These are phyloP conservation scores for Podiceps cristatus DNA, from an alignment of 2,113 vertebrate genomes.

Conservation along the genomic window DNA sequence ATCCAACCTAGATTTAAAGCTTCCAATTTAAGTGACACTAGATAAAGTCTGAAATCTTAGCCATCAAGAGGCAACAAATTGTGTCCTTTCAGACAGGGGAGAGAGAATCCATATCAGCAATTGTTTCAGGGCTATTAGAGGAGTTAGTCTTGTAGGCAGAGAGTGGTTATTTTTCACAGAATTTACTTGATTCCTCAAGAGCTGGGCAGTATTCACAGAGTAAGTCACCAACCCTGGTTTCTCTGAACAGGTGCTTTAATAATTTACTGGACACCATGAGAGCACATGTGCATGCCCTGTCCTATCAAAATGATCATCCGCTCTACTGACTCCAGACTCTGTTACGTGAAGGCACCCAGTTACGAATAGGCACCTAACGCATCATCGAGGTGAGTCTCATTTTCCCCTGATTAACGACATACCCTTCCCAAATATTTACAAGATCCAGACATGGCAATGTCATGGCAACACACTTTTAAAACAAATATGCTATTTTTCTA, in stretches of 20 bases:
- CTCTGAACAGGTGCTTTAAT: neutral
- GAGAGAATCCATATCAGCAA: rapidly evolving
- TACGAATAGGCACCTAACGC: neutral
- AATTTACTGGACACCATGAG: neutral
- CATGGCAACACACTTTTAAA: neutral
- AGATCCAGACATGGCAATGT: neutral
- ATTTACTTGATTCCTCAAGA: neutral
- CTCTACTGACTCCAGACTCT: neutral
- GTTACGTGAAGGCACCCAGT: neutral
- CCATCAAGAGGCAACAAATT: neutral
- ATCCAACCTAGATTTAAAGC: neutral
- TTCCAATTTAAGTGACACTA: neutral
- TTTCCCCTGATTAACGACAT: neutral
- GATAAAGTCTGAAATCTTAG: neutral
- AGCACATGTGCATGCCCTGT: neutral
- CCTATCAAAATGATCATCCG: neutral
- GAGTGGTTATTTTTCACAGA: neutral
- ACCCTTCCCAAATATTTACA: neutral
- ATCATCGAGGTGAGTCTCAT: neutral
- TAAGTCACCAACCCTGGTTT: neutral
- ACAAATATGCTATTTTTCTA: neutral
- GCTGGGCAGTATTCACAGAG: neutral
- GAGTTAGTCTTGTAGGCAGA: neutral
- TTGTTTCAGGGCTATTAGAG: neutral
- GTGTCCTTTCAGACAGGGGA: neutral